Conservation (phyloP, 2,888 invertebrate species). For the Rhagium mordax region DNA sequence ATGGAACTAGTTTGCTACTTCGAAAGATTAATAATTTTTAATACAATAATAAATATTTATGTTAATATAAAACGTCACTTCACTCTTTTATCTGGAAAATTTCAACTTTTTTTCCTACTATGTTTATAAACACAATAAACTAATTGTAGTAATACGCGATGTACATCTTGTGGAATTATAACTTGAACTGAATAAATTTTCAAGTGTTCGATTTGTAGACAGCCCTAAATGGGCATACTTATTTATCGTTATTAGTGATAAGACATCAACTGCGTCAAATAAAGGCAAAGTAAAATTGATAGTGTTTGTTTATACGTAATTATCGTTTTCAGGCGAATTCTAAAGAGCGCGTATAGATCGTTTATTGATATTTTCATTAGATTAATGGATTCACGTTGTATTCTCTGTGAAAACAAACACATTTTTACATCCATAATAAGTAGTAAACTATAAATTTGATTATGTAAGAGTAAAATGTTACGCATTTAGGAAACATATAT, state of each 20-base stretch:
- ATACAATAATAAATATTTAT: background rate
- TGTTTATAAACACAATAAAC: background rate
- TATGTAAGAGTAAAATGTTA: too few relatives aligned
- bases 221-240: conserved; percentile 5
- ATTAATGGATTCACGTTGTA: background rate
- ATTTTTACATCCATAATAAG: background rate
- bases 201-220: background rate
- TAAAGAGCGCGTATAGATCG: background rate
- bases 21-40: background rate
- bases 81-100: background rate
- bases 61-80: background rate
- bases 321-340: background rate
- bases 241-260: conserved; percentile 4
- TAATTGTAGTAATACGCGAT: background rate
- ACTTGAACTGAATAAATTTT: background rate
- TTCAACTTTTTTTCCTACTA: background rate
- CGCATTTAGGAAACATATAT: too few relatives aligned
- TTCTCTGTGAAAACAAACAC: background rate
- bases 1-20: background rate
- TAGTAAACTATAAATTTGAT: too few relatives aligned
- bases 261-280: conserved; percentile 6
- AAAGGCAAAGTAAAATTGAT: conserved; percentile 9
- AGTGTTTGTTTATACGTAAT: conserved; percentile 16
- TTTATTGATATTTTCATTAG: conserved; percentile 7
- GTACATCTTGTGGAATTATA: background rate